Percentiles rank a stretch among this genome's conserved stretches.
Evolutionary conservation across 2,888 invertebrate genomes (phyloP).

Genomic region (Spisula subtruncata): DNA sequence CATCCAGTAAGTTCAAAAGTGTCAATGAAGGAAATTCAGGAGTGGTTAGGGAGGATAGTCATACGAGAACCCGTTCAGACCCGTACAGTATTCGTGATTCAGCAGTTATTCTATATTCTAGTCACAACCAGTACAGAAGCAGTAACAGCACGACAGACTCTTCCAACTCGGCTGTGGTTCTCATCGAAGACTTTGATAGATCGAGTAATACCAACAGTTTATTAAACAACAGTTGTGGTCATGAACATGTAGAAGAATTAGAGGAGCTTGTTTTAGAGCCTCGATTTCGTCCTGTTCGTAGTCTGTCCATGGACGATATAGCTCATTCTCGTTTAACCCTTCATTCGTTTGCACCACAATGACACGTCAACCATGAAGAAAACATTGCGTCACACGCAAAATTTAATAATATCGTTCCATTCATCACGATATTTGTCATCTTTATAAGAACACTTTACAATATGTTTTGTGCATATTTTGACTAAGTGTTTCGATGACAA

Average conservation of each 20-base stretch:
- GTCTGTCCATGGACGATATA: slow-evolving; percentile 35
- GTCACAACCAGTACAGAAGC: slow-evolving; percentile 27
- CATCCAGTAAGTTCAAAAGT: slow-evolving; percentile 7
- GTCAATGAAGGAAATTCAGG: not conserved
- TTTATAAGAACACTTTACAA: too few species aligned
- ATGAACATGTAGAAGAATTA: not conserved
- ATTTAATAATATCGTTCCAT: too few species aligned
- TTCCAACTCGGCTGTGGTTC: slow-evolving; percentile 38
- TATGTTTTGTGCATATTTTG: too few species aligned
- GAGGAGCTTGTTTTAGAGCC: not conserved
- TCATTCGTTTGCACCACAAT: not conserved
- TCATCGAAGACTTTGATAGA: not conserved
- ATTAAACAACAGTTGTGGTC: slow-evolving; percentile 26
- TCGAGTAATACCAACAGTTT: slow-evolving; percentile 9
- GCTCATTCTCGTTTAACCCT: not conserved
- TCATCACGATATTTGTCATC: too few species aligned
- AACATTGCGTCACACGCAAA: too few species aligned
- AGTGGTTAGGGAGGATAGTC: not conserved
- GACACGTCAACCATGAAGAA: not conserved
- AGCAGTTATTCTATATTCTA: slow-evolving; percentile 27
- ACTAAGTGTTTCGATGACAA: too few species aligned
- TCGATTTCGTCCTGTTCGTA: slow-evolving; percentile 27
- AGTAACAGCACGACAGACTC: slow-evolving; percentile 53
- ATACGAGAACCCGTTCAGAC: not conserved
- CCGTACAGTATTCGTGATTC: not conserved